These are phyloP conservation scores for Hydrozoanthus tunicans DNA, from an alignment of 64 coral and sea anemone genomes.

Conservation along the genomic window DNA sequence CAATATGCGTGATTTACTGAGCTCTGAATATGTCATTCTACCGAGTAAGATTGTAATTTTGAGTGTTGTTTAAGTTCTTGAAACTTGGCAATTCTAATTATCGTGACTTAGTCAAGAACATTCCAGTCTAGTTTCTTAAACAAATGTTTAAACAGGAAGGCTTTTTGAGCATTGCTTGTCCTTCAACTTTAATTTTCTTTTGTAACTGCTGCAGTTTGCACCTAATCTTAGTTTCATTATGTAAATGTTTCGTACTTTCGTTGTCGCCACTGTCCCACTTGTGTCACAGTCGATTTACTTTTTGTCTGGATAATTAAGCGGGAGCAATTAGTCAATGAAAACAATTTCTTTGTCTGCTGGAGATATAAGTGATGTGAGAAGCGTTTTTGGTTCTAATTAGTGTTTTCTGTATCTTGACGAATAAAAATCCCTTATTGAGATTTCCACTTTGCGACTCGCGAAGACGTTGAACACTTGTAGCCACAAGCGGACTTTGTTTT, in stretches of 20 bases:
- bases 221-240: conserved; percentile 9
- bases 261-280: background rate
- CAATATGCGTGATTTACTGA: background rate
- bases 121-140: background rate
- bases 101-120: background rate
- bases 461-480: background rate
- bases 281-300: conserved; percentile 33
- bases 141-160: conserved; percentile 16
- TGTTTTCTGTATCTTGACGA: background rate
- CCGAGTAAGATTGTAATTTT: background rate
- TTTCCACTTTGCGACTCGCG: background rate
- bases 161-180: background rate
- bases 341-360: background rate
- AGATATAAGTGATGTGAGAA: background rate
- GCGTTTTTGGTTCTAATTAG: background rate
- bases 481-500: too few relatives aligned
- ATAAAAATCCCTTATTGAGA: background rate
- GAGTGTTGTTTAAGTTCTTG: background rate
- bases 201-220: background rate
- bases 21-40: background rate
- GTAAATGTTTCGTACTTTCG: conserved; percentile 28
- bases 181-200: conserved; percentile 46
- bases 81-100: background rate
- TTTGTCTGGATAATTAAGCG: conserved; percentile 8
- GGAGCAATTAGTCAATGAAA: conserved; percentile 30